Evolutionary conservation across 2,888 invertebrate genomes (phyloP).

Genomic region (Tetragnatha montana): DNA sequence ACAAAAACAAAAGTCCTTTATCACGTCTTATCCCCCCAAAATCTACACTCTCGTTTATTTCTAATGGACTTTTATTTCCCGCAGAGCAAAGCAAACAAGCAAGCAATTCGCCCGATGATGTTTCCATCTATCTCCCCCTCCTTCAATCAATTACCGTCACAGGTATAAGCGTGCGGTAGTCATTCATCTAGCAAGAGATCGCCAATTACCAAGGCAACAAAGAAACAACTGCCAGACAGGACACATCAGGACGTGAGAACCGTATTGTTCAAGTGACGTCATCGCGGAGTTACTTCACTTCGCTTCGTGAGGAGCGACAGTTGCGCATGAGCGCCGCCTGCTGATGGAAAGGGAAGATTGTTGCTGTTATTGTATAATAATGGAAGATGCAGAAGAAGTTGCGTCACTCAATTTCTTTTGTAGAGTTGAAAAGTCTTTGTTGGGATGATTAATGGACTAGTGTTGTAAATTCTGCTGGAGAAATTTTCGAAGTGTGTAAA

Average conservation of each 20-base stretch:
- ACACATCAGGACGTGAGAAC: constrained; percentile 49
- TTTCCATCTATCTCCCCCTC: constrained; percentile 20
- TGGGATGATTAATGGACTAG: constrained; percentile 42
- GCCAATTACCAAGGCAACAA: constrained; percentile 42
- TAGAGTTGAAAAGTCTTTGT: constrained; percentile 30
- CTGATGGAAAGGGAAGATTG: constrained; percentile 30
- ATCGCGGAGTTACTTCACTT: constrained; percentile 20
- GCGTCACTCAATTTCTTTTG: constrained; percentile 24
- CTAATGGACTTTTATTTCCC: background rate
- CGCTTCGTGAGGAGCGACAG: constrained; percentile 45
- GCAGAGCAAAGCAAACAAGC: background rate
- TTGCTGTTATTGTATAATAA: constrained; percentile 34
- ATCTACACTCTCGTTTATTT: background rate
- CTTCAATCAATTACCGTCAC: constrained; percentile 28
- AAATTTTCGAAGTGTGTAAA: too few species aligned
- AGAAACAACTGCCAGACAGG: constrained; percentile 21
- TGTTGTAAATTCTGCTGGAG: background rate
- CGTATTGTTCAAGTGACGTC: constrained; percentile 43
- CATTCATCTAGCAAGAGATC: constrained; percentile 20
- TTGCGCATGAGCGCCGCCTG: constrained; percentile 39
- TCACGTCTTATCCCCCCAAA: too few species aligned
- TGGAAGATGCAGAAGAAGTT: constrained; percentile 37
- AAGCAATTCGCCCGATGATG: background rate
- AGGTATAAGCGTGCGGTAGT: constrained; percentile 27
- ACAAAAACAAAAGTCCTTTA: too few species aligned